Evolutionary conservation across 2,888 invertebrate genomes (phyloP), one percentile per base, ranked within the genome.

Genomic region (Baronia brevicornis): DNA sequence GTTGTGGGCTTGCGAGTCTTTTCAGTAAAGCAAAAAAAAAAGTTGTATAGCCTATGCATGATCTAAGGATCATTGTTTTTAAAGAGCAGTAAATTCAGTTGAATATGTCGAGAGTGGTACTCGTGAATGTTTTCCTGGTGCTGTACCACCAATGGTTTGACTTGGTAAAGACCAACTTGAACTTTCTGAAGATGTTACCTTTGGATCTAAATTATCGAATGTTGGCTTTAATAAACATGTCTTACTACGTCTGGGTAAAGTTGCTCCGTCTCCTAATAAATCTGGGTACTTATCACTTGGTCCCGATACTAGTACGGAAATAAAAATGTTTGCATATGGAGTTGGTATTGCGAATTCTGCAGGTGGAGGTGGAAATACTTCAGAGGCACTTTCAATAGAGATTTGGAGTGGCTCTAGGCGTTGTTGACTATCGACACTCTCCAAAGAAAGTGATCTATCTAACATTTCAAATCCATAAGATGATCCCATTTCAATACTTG

Each of bases 161-260:
- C 72, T 66, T 41, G 93, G 92, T 45, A 95, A 85, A 13, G 94
- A 94, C 63, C 94, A 89, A 12, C 92, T 93, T 4, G 95, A 95
- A 64, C 93, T 94, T 26, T 95, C 95, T 41, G 93, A 93, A 17
- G 94, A 94, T 5, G 95, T 95, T 29, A 95, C 93, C 44, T 95
- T 87, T 30, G 94, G 92, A 4, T 95, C 95, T 91, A 95, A 93
- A 75, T 95, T 95, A 77, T 96, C 95, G 68, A 95, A 95, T 41
- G 91, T 91, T 31, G 91, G 89, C 61, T 86, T 86, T 29, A 87
- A 64, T 60, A 77, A 86, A 56, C 78, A 84, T 8, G 77, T 80
- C 32, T 69, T 71, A 58, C 78, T 80, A 33, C 87, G 66, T 30
- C 86, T 70, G 1, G 87, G 88, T 24, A 86, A 45, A 32, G 86